Evolutionary conservation across 2,888 invertebrate genomes (phyloP).

Genomic region (Dromius quadrimaculatus): DNA sequence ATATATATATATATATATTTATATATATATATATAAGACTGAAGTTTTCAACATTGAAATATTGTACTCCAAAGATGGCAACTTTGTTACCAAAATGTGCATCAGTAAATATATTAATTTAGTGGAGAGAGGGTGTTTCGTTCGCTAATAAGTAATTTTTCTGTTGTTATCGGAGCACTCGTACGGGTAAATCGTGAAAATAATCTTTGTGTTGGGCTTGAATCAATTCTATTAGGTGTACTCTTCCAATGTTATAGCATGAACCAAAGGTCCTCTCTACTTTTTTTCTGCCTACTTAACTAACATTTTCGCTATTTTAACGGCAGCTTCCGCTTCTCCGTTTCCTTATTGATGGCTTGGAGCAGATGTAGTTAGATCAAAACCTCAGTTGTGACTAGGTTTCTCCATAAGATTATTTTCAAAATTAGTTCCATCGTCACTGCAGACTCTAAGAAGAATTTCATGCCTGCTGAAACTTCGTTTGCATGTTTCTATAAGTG

Average conservation of each 20-base stretch:
- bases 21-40: no score
- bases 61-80: no score
- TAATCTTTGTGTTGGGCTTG: slow-evolving; percentile 54
- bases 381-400: slow-evolving; percentile 55
- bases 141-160: no score
- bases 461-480: slow-evolving; percentile 4
- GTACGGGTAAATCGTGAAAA: slow-evolving; percentile 52
- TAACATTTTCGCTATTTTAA: slow-evolving; percentile 56
- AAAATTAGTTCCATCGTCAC: slow-evolving; percentile 8
- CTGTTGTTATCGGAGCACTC: slow-evolving; percentile 21
- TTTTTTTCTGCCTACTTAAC: slow-evolving; percentile 53
- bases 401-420: slow-evolving; percentile 44
- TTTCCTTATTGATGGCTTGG: slow-evolving; percentile 52
- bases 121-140: no score
- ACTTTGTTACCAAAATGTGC: no score
- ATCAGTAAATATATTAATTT: no score
- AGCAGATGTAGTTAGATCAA: slow-evolving; percentile 55
- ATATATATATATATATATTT: no score
- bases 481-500: slow-evolving; percentile 4
- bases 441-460: neutral
- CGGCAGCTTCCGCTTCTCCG: slow-evolving; percentile 43
- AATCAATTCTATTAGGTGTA: slow-evolving; percentile 55
- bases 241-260: slow-evolving; percentile 55
- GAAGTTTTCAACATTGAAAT: no score
- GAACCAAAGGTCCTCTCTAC: slow-evolving; percentile 52